Evolutionary conservation across 2,888 invertebrate genomes (phyloP).

Genomic region (Heteromurus nitidus): DNA sequence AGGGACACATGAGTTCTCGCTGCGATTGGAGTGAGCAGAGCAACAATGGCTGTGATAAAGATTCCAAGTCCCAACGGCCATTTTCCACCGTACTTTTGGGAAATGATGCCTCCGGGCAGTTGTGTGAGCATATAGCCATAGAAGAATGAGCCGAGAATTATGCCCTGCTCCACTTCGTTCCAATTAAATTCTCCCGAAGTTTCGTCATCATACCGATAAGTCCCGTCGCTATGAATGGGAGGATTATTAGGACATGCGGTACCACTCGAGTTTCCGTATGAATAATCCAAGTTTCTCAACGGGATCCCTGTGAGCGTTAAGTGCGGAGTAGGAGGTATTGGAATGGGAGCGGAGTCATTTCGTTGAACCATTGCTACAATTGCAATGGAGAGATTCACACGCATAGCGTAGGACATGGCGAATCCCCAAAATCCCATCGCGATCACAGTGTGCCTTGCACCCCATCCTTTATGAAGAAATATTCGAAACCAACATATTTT

Average conservation of each 20-base stretch:
- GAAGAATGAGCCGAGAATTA: slow-evolving; percentile 80
- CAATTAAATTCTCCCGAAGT: slow-evolving; percentile 61
- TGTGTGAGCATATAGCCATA: slow-evolving; percentile 89
- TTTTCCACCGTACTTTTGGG: slow-evolving; percentile 89
- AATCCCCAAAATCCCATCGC: slow-evolving; percentile 71
- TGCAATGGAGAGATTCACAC: slow-evolving; percentile 72
- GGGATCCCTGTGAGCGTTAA: not conserved
- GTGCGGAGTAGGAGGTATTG: not conserved
- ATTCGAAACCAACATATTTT: too few species aligned
- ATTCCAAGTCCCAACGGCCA: slow-evolving; percentile 89
- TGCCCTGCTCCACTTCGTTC: slow-evolving; percentile 61
- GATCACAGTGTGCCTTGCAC: slow-evolving; percentile 69
- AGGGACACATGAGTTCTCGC: slow-evolving; percentile 82
- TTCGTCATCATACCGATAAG: not conserved
- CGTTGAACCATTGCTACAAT: slow-evolving; percentile 71
- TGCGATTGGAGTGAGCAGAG: slow-evolving; percentile 86
- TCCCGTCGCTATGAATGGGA: slow-evolving; percentile 12
- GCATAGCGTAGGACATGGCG: slow-evolving; percentile 72
- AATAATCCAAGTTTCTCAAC: not conserved
- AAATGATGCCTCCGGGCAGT: slow-evolving; percentile 87
- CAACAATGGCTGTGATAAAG: slow-evolving; percentile 87
- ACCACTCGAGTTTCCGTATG: slow-evolving; percentile 16
- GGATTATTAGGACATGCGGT: slow-evolving; percentile 49
- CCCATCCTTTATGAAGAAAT: too few species aligned
- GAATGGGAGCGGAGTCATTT: too few species aligned